Conservation (phyloP, 2,113 vertebrate genomes). For the Gadus chalcogrammus region DNA sequence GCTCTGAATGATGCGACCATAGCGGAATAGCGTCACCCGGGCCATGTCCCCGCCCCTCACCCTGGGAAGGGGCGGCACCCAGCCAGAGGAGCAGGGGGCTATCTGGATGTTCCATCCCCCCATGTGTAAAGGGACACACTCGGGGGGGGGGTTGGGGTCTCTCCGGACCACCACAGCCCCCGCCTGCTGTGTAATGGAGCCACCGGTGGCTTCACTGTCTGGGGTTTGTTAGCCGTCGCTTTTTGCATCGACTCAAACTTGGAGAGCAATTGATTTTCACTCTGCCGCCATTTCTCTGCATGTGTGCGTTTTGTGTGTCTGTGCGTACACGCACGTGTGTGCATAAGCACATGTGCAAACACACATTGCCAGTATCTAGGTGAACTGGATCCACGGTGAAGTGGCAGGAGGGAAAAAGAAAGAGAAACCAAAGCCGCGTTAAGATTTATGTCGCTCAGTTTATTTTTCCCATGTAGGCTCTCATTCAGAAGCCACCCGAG, state of each 20-base stretch:
- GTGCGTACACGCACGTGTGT: constrained; percentile 23
- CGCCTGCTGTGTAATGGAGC: neutral
- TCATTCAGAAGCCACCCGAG: too few relatives aligned
- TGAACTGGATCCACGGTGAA: too few relatives aligned
- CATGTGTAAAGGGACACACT: constrained; percentile 17
- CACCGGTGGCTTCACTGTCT: constrained; percentile 37
- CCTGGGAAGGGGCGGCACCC: neutral
- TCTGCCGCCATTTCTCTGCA: constrained; percentile 2
- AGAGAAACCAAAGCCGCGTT: too few relatives aligned
- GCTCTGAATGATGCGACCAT: neutral
- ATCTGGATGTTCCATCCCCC: constrained; percentile 17
- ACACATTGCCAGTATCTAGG: neutral
- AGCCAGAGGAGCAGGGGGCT: neutral
- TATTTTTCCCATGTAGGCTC: too few relatives aligned
- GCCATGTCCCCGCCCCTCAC: neutral
- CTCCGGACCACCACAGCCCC: neutral
- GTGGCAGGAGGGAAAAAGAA: too few relatives aligned
- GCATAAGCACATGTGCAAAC: neutral
- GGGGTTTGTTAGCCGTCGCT: constrained; percentile 57
- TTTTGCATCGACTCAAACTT: constrained; percentile 59
- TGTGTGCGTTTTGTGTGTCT: neutral
- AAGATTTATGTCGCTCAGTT: too few relatives aligned
- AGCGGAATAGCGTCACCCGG: neutral
- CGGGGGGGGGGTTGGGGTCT: too few relatives aligned
- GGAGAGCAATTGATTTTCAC: constrained; percentile 64